These are phyloP conservation scores for Cacoxenus indagator DNA, from an alignment of 2,888 invertebrate species.

Conservation along the genomic window DNA sequence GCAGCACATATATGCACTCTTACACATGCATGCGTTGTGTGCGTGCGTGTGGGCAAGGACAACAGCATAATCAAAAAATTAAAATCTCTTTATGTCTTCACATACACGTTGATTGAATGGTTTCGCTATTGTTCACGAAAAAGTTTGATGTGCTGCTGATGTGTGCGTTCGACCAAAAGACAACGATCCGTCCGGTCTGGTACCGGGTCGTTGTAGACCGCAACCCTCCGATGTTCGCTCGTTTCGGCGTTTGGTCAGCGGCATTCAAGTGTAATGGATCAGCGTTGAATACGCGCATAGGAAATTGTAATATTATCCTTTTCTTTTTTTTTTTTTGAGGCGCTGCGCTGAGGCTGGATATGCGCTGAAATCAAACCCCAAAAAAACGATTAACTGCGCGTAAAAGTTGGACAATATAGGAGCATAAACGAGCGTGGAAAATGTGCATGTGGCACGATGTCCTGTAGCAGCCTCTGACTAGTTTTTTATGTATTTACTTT, in stretches of 20 bases:
- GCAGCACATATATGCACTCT: no score
- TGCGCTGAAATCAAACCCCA: constrained; percentile 15
- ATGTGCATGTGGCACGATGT: background rate
- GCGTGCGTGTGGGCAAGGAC: constrained; percentile 22
- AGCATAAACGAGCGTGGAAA: background rate
- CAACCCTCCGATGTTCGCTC: background rate
- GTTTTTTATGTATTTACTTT: background rate
- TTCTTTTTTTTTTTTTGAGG: constrained; percentile 29
- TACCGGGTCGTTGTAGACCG: background rate
- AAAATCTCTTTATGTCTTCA: constrained; percentile 70
- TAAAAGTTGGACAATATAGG: constrained; percentile 13
- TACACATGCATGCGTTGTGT: no score
- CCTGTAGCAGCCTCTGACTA: background rate
- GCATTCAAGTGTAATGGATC: constrained; percentile 61
- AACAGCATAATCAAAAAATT: constrained; percentile 69
- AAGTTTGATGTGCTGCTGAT: constrained; percentile 61
- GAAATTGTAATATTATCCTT: constrained; percentile 49
- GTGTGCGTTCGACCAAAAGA: constrained; percentile 26
- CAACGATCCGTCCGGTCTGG: constrained; percentile 17
- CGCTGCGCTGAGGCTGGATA: constrained; percentile 9
- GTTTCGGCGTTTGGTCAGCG: constrained; percentile 43
- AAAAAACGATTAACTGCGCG: constrained; percentile 39
- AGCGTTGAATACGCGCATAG: constrained; percentile 15
- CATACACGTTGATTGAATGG: constrained; percentile 66
- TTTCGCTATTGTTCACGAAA: constrained; percentile 56